These are phyloP conservation scores for Datnioides undecimradiatus DNA, from an alignment of 2,113 vertebrate genomes.

Conservation along the genomic window DNA sequence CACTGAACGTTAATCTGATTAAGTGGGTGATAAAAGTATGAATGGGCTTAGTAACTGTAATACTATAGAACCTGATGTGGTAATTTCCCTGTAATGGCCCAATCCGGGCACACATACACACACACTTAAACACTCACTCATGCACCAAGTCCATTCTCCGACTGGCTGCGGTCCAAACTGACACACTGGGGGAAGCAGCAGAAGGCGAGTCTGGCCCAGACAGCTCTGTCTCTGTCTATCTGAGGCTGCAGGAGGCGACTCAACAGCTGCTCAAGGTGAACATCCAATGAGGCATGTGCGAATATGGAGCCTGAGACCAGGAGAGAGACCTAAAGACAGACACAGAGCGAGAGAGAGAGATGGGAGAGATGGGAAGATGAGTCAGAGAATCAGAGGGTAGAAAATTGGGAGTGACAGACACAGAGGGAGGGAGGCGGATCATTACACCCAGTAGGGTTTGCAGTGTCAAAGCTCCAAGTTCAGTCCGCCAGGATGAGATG, in stretches of 20 bases:
- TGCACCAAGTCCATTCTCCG: slow-evolving; percentile 24
- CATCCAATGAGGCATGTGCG: slow-evolving; percentile 56
- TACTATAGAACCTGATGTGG: slow-evolving; percentile 3
- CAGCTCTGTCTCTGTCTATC: slow-evolving; percentile 61
- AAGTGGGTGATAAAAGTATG: slow-evolving; percentile 36
- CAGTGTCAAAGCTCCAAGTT: slow-evolving; percentile 14
- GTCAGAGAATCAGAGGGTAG: slow-evolving; percentile 30
- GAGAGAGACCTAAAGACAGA: slow-evolving; percentile 43
- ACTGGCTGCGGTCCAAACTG: slow-evolving; percentile 53
- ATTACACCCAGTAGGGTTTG: slow-evolving; percentile 24
- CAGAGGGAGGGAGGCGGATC: slow-evolving; percentile 18
- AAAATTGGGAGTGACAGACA: slow-evolving; percentile 16
- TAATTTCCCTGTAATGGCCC: slow-evolving; percentile 21
- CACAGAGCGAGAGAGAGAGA: slow-evolving; percentile 31
- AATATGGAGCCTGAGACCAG: slow-evolving; percentile 1
- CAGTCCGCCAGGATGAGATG: slow-evolving; percentile 4
- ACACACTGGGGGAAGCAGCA: slow-evolving; percentile 51
- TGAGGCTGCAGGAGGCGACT: slow-evolving; percentile 53
- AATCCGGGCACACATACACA: slow-evolving; percentile 11
- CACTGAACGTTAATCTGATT: slow-evolving; percentile 12
- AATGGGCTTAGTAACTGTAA: slow-evolving; percentile 25
- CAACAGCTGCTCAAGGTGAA: slow-evolving; percentile 73
- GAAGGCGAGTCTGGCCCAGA: slow-evolving; percentile 53
- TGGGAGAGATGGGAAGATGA: slow-evolving; percentile 18
- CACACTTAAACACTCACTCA: slow-evolving; percentile 33